Evolutionary conservation across 2,113 vertebrate genomes (phyloP).

Genomic region (Engraulis encrasicolus): DNA sequence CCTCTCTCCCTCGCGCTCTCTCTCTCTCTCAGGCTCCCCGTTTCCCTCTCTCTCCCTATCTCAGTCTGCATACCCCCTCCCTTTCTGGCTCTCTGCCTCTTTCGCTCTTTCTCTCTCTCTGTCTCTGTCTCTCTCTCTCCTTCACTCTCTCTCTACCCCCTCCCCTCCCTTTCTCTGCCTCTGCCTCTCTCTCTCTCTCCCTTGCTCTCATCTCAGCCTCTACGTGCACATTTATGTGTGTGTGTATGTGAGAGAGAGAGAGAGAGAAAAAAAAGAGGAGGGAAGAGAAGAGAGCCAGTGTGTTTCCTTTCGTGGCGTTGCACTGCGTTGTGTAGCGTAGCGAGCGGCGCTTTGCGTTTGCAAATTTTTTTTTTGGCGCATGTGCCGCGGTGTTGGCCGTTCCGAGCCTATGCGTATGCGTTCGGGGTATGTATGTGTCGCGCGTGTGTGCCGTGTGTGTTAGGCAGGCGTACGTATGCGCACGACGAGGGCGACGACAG

Average conservation of each 20-base stretch:
- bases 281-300: not conserved
- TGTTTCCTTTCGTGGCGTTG: not conserved
- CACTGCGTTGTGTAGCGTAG: conserved; percentile 11
- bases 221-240: not conserved
- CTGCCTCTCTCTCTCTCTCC: no score
- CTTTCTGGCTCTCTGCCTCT: not conserved
- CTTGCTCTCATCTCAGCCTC: no score
- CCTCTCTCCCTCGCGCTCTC: conserved; percentile 5
- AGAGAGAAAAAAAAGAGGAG: not conserved
- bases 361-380: not conserved
- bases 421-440: no score
- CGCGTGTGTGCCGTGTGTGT: conserved; percentile 5
- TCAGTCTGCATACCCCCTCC: not conserved
- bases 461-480: no score
- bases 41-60: conserved; percentile 29
- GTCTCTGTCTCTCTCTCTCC: no score
- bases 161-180: no score
- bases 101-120: not conserved
- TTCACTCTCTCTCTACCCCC: no score
- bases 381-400: not conserved
- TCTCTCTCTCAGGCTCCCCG: conserved; percentile 17
- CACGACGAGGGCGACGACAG: no score
- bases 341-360: not conserved
- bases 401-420: no score
- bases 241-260: not conserved